Conservation (phyloP, 2,797 vertebrate species). For the Sebastes diaconus region DNA sequence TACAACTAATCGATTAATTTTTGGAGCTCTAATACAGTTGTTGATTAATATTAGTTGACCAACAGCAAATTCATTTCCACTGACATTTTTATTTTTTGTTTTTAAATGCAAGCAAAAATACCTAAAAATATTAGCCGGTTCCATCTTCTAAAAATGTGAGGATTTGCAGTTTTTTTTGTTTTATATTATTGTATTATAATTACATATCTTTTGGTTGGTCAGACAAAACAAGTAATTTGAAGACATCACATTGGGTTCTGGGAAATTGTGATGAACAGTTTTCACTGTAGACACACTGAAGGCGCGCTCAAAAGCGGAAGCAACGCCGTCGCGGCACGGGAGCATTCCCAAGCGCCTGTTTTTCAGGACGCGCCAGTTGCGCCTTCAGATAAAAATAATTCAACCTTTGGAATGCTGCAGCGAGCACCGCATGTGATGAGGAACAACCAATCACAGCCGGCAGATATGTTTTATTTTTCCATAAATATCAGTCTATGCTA, state of each 20-base stretch:
- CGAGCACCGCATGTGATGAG: too few relatives aligned
- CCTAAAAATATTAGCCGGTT: not conserved
- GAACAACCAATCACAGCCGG: too few relatives aligned
- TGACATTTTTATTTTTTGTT: not conserved
- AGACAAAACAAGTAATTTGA: not conserved
- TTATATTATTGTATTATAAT: not conserved
- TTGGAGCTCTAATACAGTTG: not conserved
- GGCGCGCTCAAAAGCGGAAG: too few relatives aligned
- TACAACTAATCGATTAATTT: too few relatives aligned
- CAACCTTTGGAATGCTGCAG: too few relatives aligned
- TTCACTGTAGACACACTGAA: not conserved
- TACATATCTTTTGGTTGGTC: not conserved
- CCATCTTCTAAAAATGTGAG: not conserved
- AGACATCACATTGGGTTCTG: not conserved
- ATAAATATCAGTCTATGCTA: too few relatives aligned
- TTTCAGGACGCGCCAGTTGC: too few relatives aligned
- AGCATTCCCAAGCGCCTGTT: too few relatives aligned
- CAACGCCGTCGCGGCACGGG: too few relatives aligned
- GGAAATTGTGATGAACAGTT: not conserved
- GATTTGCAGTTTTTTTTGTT: not conserved
- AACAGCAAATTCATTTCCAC: not conserved
- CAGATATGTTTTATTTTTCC: too few relatives aligned
- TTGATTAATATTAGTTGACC: not conserved
- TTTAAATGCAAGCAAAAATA: not conserved
- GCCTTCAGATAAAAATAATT: too few relatives aligned